phyloP scores from a whole-genome alignment of 2,113 vertebrate genomes.

The Panurus biarmicus region DNA sequence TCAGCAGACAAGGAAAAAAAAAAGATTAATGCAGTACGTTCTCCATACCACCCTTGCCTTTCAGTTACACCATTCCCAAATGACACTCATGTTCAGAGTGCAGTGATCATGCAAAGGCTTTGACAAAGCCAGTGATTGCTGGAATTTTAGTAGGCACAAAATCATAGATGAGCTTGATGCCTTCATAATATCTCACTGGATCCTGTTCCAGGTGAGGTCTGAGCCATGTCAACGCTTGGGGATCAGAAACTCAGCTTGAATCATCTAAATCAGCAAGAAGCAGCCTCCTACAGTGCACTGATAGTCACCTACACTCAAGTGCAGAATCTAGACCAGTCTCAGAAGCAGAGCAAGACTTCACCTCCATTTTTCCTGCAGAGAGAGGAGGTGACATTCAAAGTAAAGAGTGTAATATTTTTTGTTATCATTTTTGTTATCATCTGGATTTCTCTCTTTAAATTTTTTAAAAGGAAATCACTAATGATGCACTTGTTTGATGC shows the following conservation, averaged over 20 bases:
- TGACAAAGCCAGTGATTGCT: neutral
- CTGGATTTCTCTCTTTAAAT: neutral
- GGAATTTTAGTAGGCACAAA: neutral
- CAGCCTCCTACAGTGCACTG: neutral
- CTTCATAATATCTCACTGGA: neutral
- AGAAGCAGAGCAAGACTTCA: neutral
- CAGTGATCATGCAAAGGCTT: neutral
- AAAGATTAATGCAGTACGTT: neutral
- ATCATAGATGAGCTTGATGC: neutral
- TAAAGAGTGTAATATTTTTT: neutral
- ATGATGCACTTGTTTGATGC: neutral
- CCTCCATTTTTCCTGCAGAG: neutral
- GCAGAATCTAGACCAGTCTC: neutral
- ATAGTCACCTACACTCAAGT: neutral
- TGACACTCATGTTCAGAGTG: neutral
- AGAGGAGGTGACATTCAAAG: neutral
- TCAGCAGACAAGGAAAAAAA: neutral
- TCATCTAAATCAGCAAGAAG: neutral
- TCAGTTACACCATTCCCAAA: neutral
- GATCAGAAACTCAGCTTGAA: neutral
- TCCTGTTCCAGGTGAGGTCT: neutral
- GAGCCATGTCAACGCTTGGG: rapidly evolving
- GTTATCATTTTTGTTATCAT: neutral
- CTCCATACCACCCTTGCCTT: neutral
- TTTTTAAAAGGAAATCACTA: neutral